Percentiles rank a stretch among this genome's conserved stretches.
These are phyloP conservation scores for Mycetomoellerius zeteki DNA, from an alignment of 1,140 invertebrate genomes.

Conservation along the genomic window DNA sequence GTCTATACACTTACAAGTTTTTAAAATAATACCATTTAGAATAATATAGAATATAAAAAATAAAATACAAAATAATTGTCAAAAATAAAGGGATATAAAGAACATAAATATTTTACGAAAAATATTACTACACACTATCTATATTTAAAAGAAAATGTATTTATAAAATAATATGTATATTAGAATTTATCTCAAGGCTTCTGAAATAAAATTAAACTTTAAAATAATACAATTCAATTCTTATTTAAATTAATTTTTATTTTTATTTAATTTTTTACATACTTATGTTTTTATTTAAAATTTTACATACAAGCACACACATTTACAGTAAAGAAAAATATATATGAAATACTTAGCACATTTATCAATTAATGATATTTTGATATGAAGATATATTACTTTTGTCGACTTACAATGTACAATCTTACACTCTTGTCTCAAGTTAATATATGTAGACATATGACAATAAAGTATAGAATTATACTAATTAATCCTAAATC, in stretches of 20 bases:
- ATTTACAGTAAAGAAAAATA: constrained; percentile 12
- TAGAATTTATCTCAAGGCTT: not conserved
- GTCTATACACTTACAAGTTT: no score
- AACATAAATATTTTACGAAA: not conserved
- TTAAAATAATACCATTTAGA: no score
- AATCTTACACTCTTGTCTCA: not conserved
- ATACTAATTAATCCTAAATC: not conserved
- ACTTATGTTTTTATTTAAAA: constrained; percentile 41
- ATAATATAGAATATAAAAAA: no score
- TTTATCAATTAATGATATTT: not conserved
- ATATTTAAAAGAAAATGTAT: not conserved
- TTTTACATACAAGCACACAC: constrained; percentile 12
- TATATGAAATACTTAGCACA: not conserved
- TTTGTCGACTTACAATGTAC: not conserved
- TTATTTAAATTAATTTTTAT: not conserved
- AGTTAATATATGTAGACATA: no score
- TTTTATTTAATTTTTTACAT: not conserved
- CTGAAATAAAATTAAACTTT: not conserved
- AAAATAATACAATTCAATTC: not conserved
- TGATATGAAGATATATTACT: not conserved
- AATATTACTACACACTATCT: not conserved
- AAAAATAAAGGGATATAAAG: not conserved
- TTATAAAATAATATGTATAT: not conserved
- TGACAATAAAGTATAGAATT: not conserved
- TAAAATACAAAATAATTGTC: no score